Evolutionary conservation across 2,797 vertebrate genomes (phyloP).

Genomic region (Neosilurus mollespiculum): DNA sequence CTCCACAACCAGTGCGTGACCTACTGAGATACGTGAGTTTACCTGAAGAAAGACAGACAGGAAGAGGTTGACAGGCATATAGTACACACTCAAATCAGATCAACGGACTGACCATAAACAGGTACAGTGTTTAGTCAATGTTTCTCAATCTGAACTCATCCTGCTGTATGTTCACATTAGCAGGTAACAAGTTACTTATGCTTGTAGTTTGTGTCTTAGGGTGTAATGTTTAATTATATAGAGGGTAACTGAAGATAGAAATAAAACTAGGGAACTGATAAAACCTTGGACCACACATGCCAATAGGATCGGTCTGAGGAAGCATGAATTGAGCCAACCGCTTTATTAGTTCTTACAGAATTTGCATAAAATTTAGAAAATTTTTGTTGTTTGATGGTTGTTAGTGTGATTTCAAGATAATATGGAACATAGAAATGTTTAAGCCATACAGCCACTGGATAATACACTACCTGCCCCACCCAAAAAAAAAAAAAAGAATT

Average conservation of each 20-base stretch:
- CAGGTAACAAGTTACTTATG: not conserved
- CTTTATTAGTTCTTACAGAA: not conserved
- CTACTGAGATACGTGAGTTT: slow-evolving; percentile 78
- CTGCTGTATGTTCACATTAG: not conserved
- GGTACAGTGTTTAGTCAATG: not conserved
- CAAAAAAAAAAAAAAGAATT: too few species aligned
- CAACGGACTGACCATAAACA: not conserved
- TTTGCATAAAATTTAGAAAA: not conserved
- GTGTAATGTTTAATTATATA: not conserved
- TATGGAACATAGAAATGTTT: not conserved
- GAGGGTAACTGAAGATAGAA: not conserved
- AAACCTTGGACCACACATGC: not conserved
- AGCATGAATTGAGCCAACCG: not conserved
- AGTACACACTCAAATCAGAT: not conserved
- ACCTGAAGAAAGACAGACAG: slow-evolving; percentile 70
- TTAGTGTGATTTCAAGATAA: not conserved
- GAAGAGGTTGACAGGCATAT: not conserved
- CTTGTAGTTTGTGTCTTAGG: too few species aligned
- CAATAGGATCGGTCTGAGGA: not conserved
- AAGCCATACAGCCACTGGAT: not conserved
- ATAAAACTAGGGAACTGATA: too few species aligned
- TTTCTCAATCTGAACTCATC: not conserved
- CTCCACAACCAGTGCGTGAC: slow-evolving; percentile 90
- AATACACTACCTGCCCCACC: too few species aligned
- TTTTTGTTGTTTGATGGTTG: not conserved